Conservation (phyloP, 2,113 vertebrate species). For the Pan paniscus region DNA sequence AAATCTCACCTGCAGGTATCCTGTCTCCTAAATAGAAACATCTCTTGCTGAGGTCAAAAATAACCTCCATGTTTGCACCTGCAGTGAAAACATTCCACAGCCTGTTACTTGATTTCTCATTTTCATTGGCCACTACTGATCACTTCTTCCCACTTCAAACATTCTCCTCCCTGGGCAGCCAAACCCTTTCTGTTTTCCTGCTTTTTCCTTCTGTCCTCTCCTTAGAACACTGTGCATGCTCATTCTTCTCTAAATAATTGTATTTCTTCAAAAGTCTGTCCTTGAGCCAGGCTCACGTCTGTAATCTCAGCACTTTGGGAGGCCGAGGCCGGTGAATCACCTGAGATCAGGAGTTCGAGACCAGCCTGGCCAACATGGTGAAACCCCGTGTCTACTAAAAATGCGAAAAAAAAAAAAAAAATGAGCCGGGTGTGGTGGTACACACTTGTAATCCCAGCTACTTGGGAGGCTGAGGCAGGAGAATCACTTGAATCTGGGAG, state of each 20-base stretch:
- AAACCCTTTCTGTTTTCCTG: neutral
- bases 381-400: neutral
- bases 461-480: too few relatives aligned
- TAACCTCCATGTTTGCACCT: neutral
- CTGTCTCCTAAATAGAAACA: neutral
- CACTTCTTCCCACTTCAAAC: neutral
- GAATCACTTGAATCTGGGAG: too few relatives aligned
- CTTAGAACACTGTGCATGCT: too few relatives aligned
- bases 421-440: too few relatives aligned
- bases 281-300: neutral
- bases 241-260: neutral
- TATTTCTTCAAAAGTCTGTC: neutral
- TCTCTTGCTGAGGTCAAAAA: neutral
- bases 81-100: neutral
- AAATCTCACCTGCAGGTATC: neutral
- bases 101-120: neutral
- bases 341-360: neutral
- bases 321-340: accelerated
- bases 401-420: neutral
- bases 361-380: neutral
- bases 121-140: neutral
- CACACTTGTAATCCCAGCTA: too few relatives aligned
- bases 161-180: neutral
- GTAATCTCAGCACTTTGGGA: neutral
- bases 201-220: neutral